A percentile compares a stretch with the other conserved stretches of the same genome.
phyloP scores from a whole-genome alignment of 2,113 vertebrate species.

The Callopanchax toddi region DNA sequence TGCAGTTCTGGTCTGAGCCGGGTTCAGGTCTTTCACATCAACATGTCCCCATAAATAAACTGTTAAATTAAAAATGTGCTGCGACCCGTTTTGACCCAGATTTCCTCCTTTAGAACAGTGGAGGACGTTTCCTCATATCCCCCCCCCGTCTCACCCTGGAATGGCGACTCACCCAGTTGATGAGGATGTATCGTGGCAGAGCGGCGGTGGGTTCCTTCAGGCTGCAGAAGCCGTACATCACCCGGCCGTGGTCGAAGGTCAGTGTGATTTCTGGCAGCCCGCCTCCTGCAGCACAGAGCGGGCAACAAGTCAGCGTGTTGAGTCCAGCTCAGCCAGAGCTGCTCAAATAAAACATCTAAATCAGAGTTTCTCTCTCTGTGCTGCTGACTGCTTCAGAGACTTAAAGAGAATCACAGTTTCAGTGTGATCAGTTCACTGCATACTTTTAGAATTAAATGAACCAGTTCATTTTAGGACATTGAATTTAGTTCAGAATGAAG shows the following conservation, averaged over 20 bases:
- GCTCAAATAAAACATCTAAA: too few species aligned
- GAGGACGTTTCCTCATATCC: not conserved
- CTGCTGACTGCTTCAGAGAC: too few species aligned
- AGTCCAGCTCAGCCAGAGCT: too few species aligned
- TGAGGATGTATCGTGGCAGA: slow-evolving; percentile 95
- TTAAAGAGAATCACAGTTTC: too few species aligned
- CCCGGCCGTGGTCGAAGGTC: slow-evolving; percentile 90
- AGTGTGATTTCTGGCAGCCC: slow-evolving; percentile 90
- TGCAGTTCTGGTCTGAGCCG: not conserved
- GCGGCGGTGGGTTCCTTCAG: slow-evolving; percentile 90
- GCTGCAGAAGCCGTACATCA: slow-evolving; percentile 99
- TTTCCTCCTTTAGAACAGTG: not conserved
- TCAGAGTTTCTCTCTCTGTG: too few species aligned
- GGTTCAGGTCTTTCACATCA: not conserved
- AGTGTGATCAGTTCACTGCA: too few species aligned
- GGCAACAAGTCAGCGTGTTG: too few species aligned
- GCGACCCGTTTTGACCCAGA: slow-evolving; percentile 1
- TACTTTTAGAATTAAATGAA: too few species aligned
- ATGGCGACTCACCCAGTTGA: slow-evolving; percentile 91
- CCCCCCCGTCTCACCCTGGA: not conserved
- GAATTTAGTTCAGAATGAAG: too few species aligned
- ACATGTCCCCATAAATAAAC: slow-evolving; percentile 7
- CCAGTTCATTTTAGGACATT: too few species aligned
- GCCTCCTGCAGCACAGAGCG: slow-evolving; percentile 80
- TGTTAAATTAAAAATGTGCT: slow-evolving; percentile 21